These are phyloP conservation scores for Porites rus DNA, from an alignment of 92 coral and sea anemone genomes.

Conservation along the genomic window DNA sequence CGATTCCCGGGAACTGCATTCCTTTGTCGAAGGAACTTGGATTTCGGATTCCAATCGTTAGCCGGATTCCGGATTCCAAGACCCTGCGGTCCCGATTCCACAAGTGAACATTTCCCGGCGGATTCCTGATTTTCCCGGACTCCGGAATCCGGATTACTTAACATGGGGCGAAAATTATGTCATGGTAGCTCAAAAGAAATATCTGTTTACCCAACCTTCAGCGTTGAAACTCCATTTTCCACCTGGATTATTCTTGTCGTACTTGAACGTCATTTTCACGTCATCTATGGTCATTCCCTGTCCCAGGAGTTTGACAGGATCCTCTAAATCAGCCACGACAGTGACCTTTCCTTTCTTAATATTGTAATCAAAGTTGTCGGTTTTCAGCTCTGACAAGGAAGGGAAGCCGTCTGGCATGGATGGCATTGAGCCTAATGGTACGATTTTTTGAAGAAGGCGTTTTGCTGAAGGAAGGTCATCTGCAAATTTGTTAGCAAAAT, in stretches of 20 bases:
- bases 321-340: slow-evolving; percentile 83
- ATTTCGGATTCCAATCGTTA: too few species aligned
- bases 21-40: too few species aligned
- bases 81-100: too few species aligned
- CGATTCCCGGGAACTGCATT: too few species aligned
- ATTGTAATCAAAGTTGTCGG: slow-evolving; percentile 90
- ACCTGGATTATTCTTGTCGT: slow-evolving; percentile 66
- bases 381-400: slow-evolving; percentile 76
- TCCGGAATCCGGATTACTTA: too few species aligned
- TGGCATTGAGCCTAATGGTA: slow-evolving; percentile 86
- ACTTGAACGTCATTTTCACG: slow-evolving; percentile 81
- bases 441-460: slow-evolving; percentile 76
- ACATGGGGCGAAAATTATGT: too few species aligned
- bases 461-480: slow-evolving; percentile 79
- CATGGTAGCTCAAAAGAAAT: too few species aligned
- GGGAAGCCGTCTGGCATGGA: slow-evolving; percentile 94
- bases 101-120: too few species aligned
- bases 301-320: slow-evolving; percentile 86
- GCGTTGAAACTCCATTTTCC: slow-evolving; percentile 95
- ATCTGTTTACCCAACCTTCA: slow-evolving; percentile 58
- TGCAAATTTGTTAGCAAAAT: background rate
- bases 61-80: too few species aligned
- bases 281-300: slow-evolving; percentile 78
- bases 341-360: slow-evolving; percentile 78
- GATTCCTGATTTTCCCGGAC: too few species aligned